Conservation (phyloP, 2,113 vertebrate species). For the zebrafish (Danio rerio) region DNA sequence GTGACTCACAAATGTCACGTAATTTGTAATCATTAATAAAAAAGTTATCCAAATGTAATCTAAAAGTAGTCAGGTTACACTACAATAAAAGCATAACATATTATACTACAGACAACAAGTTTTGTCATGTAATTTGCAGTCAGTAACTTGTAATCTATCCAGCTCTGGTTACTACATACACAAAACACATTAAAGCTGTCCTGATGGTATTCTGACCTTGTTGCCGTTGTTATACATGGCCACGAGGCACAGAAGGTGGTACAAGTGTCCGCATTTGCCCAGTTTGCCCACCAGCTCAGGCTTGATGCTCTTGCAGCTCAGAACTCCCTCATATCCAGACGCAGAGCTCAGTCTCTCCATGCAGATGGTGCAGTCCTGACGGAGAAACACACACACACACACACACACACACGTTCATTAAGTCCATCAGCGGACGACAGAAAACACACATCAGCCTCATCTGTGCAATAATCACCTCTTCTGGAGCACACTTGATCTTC, state of each 20-base stretch:
- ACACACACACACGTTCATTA: too few species aligned
- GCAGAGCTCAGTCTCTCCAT: conserved; percentile 90
- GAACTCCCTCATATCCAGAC: conserved; percentile 91
- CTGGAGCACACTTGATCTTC: conserved; percentile 90
- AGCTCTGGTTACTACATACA: too few species aligned
- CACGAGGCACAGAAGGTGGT: conserved; percentile 95
- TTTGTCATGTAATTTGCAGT: too few species aligned
- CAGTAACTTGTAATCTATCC: too few species aligned
- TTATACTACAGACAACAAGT: too few species aligned
- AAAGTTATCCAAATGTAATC: too few species aligned
- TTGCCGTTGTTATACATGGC: conserved; percentile 98
- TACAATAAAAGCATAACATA: too few species aligned
- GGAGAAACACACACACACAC: background rate
- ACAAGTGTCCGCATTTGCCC: conserved; percentile 95
- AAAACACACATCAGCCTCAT: background rate
- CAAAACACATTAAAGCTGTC: too few species aligned
- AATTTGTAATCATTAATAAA: too few species aligned
- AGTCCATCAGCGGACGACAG: too few species aligned
- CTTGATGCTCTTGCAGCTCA: conserved; percentile 86
- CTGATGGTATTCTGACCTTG: conserved; percentile 77
- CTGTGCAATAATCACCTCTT: conserved; percentile 80
- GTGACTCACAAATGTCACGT: too few species aligned
- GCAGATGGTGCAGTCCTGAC: conserved; percentile 91
- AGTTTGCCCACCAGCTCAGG: conserved; percentile 92
- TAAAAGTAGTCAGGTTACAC: too few species aligned